Conservation (phyloP, 1,140 invertebrate species). For the Epicauta chinensis region DNA sequence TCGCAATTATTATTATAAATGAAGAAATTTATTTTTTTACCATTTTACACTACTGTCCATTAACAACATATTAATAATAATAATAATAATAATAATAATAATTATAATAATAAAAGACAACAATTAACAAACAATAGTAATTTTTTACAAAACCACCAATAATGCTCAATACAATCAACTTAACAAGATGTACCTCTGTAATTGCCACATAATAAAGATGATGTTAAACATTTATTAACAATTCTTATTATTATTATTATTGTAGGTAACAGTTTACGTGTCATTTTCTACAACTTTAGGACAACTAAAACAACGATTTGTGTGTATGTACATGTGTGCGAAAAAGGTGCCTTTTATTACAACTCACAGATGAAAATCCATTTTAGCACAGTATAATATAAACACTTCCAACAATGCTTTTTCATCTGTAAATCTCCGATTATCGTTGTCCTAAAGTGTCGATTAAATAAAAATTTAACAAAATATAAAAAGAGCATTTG, state of each 20-base stretch:
- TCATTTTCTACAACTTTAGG: conserved; percentile 8
- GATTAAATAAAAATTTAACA: conserved; percentile 1
- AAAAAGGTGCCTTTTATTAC: no score
- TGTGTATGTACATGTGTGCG: no score
- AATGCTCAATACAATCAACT: conserved; percentile 29
- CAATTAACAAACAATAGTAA: background rate
- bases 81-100: conserved; percentile 14
- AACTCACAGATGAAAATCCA: no score
- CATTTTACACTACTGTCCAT: conserved; percentile 24
- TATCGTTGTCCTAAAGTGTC: no score
- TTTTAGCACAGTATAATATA: no score
- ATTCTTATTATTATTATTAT: conserved; percentile 19
- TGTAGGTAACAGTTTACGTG: conserved; percentile 9
- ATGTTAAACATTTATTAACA: conserved; percentile 38
- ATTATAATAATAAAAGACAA: conserved; percentile 18
- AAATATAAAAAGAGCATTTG: conserved; percentile 4
- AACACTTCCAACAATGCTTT: no score
- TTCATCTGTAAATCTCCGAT: no score
- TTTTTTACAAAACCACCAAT: conserved; percentile 22
- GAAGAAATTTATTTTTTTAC: conserved; percentile 34
- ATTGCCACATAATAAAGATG: conserved; percentile 7
- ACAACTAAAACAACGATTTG: conserved; percentile 2
- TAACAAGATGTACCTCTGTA: conserved; percentile 15
- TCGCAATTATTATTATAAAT: conserved; percentile 14
- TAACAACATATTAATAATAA: conserved; percentile 7